Conservation (phyloP, 2,113 vertebrate genomes). For the Tinamus guttatus region DNA sequence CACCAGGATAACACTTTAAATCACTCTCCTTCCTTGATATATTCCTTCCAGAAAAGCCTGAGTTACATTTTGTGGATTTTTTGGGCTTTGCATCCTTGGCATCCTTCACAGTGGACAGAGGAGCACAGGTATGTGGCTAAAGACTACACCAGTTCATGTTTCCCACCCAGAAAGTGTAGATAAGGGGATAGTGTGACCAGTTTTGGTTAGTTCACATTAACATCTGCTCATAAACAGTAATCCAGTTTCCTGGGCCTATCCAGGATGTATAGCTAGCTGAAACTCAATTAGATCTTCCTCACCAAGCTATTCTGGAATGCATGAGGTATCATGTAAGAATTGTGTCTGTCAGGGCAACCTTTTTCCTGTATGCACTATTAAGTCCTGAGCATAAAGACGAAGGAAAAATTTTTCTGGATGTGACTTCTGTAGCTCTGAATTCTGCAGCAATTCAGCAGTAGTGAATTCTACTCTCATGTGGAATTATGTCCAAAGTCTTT, state of each 20-base stretch:
- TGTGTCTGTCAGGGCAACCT: neutral
- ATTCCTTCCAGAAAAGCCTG: neutral
- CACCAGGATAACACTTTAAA: neutral
- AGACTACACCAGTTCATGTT: neutral
- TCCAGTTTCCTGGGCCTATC: neutral
- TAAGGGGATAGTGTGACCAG: neutral
- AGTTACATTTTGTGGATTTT: neutral
- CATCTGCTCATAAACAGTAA: neutral
- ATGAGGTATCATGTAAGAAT: fast-evolving
- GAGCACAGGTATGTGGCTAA: neutral
- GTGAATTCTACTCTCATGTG: neutral
- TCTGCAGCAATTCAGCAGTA: neutral
- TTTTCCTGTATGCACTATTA: neutral
- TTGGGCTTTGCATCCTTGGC: neutral
- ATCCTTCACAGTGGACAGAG: neutral
- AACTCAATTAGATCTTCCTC: fast-evolving
- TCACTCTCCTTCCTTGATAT: neutral
- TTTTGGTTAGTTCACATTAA: neutral
- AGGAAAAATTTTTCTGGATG: neutral
- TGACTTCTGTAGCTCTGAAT: neutral
- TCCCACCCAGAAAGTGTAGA: neutral
- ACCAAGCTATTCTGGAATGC: neutral
- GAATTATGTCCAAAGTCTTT: neutral
- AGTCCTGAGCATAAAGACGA: neutral
- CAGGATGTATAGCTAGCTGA: neutral